phyloP scores from a whole-genome alignment of 2,113 vertebrate genomes.

The Cardinalis cardinalis region DNA sequence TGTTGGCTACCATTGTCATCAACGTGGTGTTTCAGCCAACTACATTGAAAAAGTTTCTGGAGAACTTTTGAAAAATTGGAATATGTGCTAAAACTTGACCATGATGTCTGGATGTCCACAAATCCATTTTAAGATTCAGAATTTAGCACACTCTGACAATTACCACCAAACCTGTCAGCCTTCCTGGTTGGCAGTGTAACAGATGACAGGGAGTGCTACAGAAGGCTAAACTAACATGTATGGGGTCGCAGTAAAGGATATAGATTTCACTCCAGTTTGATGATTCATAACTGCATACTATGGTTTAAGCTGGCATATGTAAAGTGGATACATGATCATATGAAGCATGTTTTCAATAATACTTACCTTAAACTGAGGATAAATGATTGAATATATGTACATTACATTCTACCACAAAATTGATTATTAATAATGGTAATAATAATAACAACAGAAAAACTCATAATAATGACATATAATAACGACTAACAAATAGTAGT shows the following conservation, averaged over 20 bases:
- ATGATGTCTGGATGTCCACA: not conserved
- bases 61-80: not conserved
- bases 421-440: not conserved
- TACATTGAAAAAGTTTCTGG: not conserved
- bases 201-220: not conserved
- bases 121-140: not conserved
- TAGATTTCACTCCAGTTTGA: not conserved
- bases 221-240: not conserved
- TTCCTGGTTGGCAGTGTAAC: not conserved
- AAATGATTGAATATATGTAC: not conserved
- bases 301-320: not conserved
- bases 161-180: not conserved
- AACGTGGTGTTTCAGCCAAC: not conserved
- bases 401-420: not conserved
- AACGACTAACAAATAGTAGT: not conserved
- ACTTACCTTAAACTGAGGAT: not conserved
- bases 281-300: not conserved
- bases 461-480: not conserved
- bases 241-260: not conserved
- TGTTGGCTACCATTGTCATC: fast-evolving
- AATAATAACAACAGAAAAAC: not conserved
- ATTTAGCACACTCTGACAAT: not conserved
- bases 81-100: not conserved
- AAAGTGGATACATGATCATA: not conserved
- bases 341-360: not conserved